Percentiles rank a stretch among this genome's conserved stretches.
Conservation (phyloP, 2,888 invertebrate species). For the Drosophila robusta region DNA sequence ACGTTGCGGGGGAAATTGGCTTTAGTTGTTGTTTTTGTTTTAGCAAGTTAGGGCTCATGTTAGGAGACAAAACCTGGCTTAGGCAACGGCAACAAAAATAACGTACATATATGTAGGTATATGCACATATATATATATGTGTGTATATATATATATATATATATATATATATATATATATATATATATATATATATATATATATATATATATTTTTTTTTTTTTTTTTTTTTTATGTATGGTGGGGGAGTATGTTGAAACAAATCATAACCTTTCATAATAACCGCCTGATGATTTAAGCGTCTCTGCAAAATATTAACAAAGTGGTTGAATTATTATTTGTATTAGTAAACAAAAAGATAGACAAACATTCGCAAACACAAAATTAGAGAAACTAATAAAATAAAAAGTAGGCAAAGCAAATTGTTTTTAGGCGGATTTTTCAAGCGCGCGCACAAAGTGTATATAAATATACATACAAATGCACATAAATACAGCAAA, state of each 20-base stretch:
- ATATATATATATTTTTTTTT: not conserved
- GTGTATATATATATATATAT: not conserved
- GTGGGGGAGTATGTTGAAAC: slow-evolving; percentile 74
- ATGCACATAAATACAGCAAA: slow-evolving; percentile 1
- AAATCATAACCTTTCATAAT: slow-evolving; percentile 85
- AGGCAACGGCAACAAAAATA: slow-evolving; percentile 57
- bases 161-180: too few species aligned
- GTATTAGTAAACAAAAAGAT: slow-evolving; percentile 76
- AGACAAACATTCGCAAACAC: slow-evolving; percentile 39
- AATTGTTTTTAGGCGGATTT: slow-evolving; percentile 24
- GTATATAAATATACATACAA: slow-evolving; percentile 11
- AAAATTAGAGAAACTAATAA: slow-evolving; percentile 4
- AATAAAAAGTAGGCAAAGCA: slow-evolving; percentile 34
- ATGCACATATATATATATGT: slow-evolving; percentile 23
- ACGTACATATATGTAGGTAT: slow-evolving; percentile 31
- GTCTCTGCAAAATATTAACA: slow-evolving; percentile 85
- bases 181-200: not conserved
- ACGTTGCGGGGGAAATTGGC: slow-evolving; percentile 8
- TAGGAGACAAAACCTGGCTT: slow-evolving; percentile 75
- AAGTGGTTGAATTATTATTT: slow-evolving; percentile 81
- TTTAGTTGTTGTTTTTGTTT: slow-evolving; percentile 42
- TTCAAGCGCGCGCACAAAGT: slow-evolving; percentile 68
- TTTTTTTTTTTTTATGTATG: slow-evolving; percentile 26
- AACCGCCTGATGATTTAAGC: slow-evolving; percentile 85
- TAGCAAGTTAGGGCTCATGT: slow-evolving; percentile 80